Base-by-base conservation (phyloP, 2,113 vertebrate species). In the Dissostichus mawsoni region DNA sequence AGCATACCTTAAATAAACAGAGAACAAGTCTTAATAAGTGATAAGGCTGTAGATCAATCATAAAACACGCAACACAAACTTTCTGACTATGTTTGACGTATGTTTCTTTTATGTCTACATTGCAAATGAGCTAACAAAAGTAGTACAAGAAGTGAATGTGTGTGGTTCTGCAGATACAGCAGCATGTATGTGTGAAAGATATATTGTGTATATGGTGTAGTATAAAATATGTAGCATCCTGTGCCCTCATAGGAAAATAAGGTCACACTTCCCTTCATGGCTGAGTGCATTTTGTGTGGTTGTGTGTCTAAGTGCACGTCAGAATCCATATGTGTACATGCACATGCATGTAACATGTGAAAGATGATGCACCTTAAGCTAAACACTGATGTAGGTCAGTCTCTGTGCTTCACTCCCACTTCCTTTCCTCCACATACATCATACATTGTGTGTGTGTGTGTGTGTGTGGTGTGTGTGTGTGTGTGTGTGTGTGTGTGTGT, bases 181-280 rank as follows among this genome's bases (percentile, higher is more conserved):
- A 17, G 0, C 13, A 20, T 0, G 13, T 25, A 20, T 62, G 13
- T 52, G 11, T 45, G 36, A n/a, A 45, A 36, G 23, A 18, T 71
- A 50, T 10, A 4, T 17, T 44, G 73, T 53, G 25, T 62, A 17
- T 11, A 62, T 41, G 20, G 18, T 36, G 2, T 64, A 14, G 7
- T 48, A 16, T 33, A 2, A 17, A n/a, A 41, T 33, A 18, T 63
- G 23, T 70, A 48, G 16, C 63, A 62, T 67, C 4, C 11, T 66
- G 11, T 44, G 25, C 61, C 68, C 25, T 74, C n/a, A 59, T 51
- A 25, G 47, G 58, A 76, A 16, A 55, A 12, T 57, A 66, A 78
- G 33, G 77, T 82, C 86, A 79, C 7, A 8, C 14, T 44, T 87
- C 50, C 61, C 83, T 85, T 75, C 33, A 81, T 72, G 84, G 74